Evolutionary conservation across 2,113 vertebrate species (phyloP).

Genomic region (Spea bombifrons): DNA sequence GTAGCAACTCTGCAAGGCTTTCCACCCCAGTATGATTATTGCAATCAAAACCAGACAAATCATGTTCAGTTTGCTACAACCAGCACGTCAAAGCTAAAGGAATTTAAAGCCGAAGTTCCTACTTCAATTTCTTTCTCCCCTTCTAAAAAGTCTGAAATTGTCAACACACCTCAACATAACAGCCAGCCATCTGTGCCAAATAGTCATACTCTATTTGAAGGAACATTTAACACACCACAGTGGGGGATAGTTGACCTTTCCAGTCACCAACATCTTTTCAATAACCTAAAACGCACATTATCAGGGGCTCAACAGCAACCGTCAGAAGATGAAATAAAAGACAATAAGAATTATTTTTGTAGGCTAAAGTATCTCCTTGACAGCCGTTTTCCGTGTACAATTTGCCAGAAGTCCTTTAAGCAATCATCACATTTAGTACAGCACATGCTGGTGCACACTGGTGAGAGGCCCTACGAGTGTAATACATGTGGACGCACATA

Average conservation of each 20-base stretch:
- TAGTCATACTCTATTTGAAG: constrained; percentile 57
- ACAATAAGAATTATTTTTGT: constrained; percentile 65
- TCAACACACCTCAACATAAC: constrained; percentile 31
- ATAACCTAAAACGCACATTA: constrained; percentile 57
- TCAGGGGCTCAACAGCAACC: constrained; percentile 35
- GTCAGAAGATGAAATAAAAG: constrained; percentile 48
- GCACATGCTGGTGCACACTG: constrained; percentile 70
- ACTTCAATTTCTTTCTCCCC: neutral
- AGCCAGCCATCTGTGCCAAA: constrained; percentile 47
- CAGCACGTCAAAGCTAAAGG: constrained; percentile 57
- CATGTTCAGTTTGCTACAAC: constrained; percentile 48
- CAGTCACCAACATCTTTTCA: constrained; percentile 65
- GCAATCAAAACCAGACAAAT: constrained; percentile 43
- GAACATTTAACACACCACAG: constrained; percentile 58
- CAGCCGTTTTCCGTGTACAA: constrained; percentile 63
- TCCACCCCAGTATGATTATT: constrained; percentile 50
- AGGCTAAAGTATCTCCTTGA: constrained; percentile 65
- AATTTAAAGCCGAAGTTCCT: constrained; percentile 48
- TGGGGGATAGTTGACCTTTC: constrained; percentile 70
- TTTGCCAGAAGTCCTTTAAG: constrained; percentile 69
- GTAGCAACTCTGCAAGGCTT: constrained; percentile 57
- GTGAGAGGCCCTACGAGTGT: constrained; percentile 65
- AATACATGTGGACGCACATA: constrained; percentile 66
- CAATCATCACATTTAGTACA: constrained; percentile 68
- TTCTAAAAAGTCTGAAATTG: constrained; percentile 55